Evolutionary conservation across 2,797 vertebrate species (phyloP), one percentile per base, ranked within the genome.

Genomic region (Pipistrellus nathusii): DNA sequence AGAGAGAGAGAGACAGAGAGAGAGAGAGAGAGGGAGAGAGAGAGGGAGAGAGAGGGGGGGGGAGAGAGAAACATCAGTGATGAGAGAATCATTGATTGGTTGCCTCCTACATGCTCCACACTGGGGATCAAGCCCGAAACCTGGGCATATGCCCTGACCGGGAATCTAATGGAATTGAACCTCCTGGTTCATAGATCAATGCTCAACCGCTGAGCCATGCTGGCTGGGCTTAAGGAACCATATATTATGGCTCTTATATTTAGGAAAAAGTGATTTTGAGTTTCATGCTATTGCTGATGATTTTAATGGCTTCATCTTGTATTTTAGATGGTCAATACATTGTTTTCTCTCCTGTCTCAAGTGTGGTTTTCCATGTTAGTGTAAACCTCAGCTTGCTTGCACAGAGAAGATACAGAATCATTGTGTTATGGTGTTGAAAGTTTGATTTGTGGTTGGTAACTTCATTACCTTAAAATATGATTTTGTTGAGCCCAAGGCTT

Each of bases 281-380:
- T 72, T 87, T 69, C 68, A 0, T 68, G n/a, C 46, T 55, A 38
- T 38, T 51, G 73, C 64, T 82, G 30, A 73, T 91, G 27, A 77
- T 82, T 68, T 90, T 77, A 92, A 85, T 85, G 72, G 30, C 44
- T 51, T 62, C 44, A 27, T 32, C 71, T 90, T 96, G 32, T 30
- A 8, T 80, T 51, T 93, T 76, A 90, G 27, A 38, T 53, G 14
- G 81, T 89, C 25, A 48, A 57, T 76, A 41, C 32, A 55, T 93
- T 38, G 38, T 73, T 86, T 92, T 82, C 44, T 41, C 30, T 85
- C 44, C 84, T 21, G 25, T 57, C 75, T 86, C 25, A 53, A 7
- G 4, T 91, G 1, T 89, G 62, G 48, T 76, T 87, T 90, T 83
- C 55, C 30, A 51, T 62, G 12, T 64, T 85, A 88, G n/a, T 2